Evolutionary conservation across 2,797 vertebrate species (phyloP).

Genomic region (Pitangus sulphuratus): DNA sequence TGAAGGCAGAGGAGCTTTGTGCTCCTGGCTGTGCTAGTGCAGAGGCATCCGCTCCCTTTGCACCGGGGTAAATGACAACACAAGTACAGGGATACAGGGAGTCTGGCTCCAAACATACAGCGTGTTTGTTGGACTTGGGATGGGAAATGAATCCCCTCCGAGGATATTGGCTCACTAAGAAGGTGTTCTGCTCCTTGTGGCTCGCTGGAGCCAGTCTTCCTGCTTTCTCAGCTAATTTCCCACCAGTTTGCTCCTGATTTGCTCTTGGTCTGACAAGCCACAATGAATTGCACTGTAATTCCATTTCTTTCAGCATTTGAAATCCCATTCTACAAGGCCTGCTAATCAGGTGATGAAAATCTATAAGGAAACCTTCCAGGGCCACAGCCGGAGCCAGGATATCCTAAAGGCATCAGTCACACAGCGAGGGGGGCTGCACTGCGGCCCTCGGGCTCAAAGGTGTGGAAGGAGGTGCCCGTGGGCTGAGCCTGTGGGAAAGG

Average conservation of each 20-base stretch:
- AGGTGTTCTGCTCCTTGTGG: slow-evolving; percentile 50
- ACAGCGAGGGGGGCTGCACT: neutral
- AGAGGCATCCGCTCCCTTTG: neutral
- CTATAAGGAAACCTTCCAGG: slow-evolving; percentile 54
- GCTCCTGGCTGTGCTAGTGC: neutral
- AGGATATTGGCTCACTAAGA: slow-evolving; percentile 36
- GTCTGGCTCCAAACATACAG: neutral
- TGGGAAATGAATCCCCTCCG: slow-evolving; percentile 8
- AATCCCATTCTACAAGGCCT: slow-evolving; percentile 57
- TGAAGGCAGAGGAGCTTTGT: neutral
- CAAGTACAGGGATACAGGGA: neutral
- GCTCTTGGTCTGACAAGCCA: slow-evolving; percentile 55
- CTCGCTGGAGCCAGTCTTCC: slow-evolving; percentile 53
- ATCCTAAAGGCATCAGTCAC: slow-evolving; percentile 50
- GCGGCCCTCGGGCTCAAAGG: fast-evolving
- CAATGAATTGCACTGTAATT: slow-evolving; percentile 61
- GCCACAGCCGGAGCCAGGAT: slow-evolving; percentile 46
- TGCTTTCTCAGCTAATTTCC: slow-evolving; percentile 69
- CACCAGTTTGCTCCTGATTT: slow-evolving; percentile 61
- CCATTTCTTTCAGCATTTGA: slow-evolving; percentile 67
- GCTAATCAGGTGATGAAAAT: slow-evolving; percentile 70
- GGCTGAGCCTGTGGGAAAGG: neutral
- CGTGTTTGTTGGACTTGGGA: neutral
- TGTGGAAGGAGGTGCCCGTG: neutral
- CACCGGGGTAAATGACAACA: neutral